Evolutionary conservation across 2,113 vertebrate genomes (phyloP).

Genomic region (Neofelis nebulosa): DNA sequence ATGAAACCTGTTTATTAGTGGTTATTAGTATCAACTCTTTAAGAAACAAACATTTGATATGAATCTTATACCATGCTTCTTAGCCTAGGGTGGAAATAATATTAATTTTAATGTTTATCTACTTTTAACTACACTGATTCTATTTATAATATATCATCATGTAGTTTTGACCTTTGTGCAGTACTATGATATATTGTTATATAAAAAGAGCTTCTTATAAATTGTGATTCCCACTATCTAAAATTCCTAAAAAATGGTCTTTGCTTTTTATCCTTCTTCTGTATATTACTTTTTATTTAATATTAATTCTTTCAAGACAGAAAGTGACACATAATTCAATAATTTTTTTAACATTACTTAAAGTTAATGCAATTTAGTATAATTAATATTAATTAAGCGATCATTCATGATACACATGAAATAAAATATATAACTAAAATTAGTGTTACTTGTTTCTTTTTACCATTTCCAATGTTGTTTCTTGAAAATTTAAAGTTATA

Average conservation of each 20-base stretch:
- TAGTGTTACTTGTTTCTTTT: neutral
- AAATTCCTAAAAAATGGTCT: neutral
- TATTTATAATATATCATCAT: neutral
- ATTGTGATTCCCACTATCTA: neutral
- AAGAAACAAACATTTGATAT: constrained; percentile 37
- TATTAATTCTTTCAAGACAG: neutral
- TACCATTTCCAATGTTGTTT: neutral
- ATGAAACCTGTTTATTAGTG: neutral
- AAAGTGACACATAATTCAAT: neutral
- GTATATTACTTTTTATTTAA: neutral
- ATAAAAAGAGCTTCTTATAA: constrained; percentile 21
- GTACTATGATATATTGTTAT: neutral
- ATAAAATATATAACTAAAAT: neutral
- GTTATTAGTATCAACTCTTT: constrained; percentile 12
- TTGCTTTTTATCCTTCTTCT: neutral
- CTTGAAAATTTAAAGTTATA: neutral
- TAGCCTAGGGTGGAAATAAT: neutral
- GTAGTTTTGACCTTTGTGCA: neutral
- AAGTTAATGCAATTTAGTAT: neutral
- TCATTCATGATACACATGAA: neutral
- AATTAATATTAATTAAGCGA: neutral
- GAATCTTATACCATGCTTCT: neutral
- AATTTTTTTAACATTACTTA: neutral
- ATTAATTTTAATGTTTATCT: neutral
- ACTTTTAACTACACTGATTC: constrained; percentile 5